These are phyloP conservation scores for Popillia japonica DNA, from an alignment of 1,140 invertebrate genomes.

Conservation along the genomic window DNA sequence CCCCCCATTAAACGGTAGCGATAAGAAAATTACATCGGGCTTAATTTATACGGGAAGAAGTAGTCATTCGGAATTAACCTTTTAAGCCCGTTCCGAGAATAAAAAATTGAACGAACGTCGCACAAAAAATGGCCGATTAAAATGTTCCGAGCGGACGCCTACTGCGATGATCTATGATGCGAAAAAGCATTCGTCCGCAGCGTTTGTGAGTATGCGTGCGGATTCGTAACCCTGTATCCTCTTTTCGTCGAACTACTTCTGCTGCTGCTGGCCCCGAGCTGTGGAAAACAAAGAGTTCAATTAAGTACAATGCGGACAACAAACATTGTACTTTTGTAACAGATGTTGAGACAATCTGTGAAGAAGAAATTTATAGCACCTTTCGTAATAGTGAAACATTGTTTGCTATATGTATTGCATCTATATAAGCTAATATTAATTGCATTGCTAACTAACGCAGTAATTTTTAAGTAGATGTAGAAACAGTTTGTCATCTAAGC, in stretches of 20 bases:
- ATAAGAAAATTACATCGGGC: constrained; percentile 18
- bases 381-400: background rate
- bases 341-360: background rate
- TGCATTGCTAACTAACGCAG: too few species aligned
- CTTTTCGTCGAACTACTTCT: background rate
- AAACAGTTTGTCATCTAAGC: too few species aligned
- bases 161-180: constrained; percentile 1
- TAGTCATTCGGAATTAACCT: constrained; percentile 14
- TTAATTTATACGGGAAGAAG: constrained; percentile 11
- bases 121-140: background rate
- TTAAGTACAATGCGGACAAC: background rate
- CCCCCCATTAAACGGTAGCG: background rate
- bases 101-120: background rate
- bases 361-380: background rate
- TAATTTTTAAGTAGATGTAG: too few species aligned
- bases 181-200: background rate
- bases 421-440: too few species aligned
- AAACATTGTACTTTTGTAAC: background rate
- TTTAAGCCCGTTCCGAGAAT: constrained; percentile 1
- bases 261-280: background rate
- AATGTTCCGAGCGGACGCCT: background rate
- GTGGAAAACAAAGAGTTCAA: background rate
- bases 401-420: too few species aligned
- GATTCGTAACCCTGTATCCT: background rate
- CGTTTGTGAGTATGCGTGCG: background rate